Evolutionary conservation across 2,113 vertebrate species (phyloP).

Genomic region (Otis tarda): DNA sequence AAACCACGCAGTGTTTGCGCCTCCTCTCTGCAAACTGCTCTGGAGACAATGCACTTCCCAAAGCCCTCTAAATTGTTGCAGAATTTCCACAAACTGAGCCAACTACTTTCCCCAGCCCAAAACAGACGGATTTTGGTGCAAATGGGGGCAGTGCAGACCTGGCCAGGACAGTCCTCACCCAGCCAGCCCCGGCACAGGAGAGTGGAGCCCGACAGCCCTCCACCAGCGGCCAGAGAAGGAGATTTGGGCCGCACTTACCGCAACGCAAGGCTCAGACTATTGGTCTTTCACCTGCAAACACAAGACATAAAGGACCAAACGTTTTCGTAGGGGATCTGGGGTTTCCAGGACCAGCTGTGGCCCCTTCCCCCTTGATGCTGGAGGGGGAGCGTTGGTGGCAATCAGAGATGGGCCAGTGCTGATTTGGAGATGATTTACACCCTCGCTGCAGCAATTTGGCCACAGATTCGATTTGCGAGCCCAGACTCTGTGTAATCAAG

Average conservation of each 20-base stretch:
- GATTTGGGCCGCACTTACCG: slow-evolving; percentile 44
- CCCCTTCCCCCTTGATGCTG: not conserved
- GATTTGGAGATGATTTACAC: not conserved
- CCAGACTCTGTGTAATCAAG: not conserved
- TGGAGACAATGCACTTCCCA: fast-evolving
- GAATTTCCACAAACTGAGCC: not conserved
- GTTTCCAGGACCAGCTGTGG: fast-evolving
- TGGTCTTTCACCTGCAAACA: slow-evolving; percentile 59
- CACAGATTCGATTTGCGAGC: not conserved
- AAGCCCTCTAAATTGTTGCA: fast-evolving
- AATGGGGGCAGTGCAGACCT: fast-evolving
- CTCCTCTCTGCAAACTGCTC: not conserved
- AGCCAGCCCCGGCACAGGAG: not conserved
- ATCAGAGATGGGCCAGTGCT: not conserved
- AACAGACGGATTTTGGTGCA: not conserved
- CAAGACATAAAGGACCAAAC: not conserved
- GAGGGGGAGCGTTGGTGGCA: fast-evolving
- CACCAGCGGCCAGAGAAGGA: not conserved
- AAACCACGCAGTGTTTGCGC: fast-evolving
- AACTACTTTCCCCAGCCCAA: not conserved
- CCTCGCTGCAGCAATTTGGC: not conserved
- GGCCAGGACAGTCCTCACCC: not conserved
- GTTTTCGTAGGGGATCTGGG: fast-evolving
- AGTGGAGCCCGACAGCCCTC: not conserved
- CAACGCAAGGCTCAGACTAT: not conserved